Evolutionary conservation across 2,797 vertebrate genomes (phyloP).

Genomic region (Catharus ustulatus): DNA sequence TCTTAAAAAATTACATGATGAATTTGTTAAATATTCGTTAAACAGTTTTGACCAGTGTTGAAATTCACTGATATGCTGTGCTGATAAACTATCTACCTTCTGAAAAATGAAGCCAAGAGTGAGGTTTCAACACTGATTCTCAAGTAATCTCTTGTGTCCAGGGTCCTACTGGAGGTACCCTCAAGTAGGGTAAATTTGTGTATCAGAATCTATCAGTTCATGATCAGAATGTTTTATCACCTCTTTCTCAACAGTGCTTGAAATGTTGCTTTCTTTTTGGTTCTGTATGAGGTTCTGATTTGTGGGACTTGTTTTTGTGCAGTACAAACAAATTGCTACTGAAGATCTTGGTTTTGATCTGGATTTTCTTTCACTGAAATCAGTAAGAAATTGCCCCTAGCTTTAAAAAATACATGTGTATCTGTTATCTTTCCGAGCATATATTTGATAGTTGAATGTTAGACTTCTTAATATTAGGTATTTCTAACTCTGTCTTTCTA

Average conservation of each 20-base stretch:
- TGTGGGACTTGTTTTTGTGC: neutral
- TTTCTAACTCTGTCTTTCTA: neutral
- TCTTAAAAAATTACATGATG: neutral
- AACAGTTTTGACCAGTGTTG: neutral
- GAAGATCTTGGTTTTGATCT: neutral
- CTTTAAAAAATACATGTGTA: neutral
- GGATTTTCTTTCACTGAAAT: neutral
- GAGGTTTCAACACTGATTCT: neutral
- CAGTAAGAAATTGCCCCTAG: neutral
- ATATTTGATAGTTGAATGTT: neutral
- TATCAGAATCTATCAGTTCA: accelerated
- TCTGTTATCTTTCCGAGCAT: neutral
- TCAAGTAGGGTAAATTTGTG: neutral
- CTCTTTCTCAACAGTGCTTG: neutral
- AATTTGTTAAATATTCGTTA: neutral
- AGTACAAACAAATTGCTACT: neutral
- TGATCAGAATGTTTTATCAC: neutral
- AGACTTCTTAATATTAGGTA: neutral
- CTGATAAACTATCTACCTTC: neutral
- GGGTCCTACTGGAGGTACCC: neutral
- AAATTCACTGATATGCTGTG: neutral
- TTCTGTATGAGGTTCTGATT: neutral
- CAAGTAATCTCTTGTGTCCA: neutral
- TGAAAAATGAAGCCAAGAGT: neutral
- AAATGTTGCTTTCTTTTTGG: neutral